Evolutionary conservation across 2,113 vertebrate species (phyloP), one percentile per base, ranked within the genome.

Genomic region (Poecile atricapillus): DNA sequence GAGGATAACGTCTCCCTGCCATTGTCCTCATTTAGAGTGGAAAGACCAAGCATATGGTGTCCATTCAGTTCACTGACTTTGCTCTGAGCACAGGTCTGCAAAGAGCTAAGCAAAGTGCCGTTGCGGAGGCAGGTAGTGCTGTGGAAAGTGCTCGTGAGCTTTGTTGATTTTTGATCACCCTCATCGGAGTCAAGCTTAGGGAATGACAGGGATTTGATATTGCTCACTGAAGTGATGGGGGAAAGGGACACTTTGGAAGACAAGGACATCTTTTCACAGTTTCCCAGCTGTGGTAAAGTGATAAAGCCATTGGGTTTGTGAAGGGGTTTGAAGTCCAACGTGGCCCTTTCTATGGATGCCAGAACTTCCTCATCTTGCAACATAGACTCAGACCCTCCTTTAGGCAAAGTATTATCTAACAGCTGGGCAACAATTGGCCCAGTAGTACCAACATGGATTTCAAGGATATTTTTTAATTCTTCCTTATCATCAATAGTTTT

Each of bases 401-500:
- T 96, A 60, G 97, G 95, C 79, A 97, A 95, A 95, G 97, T 96
- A 94, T 88, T 94, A 96, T 98, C 98, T 79, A 98, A 83, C 16
- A 98, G 95, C 71, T 98, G 98, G 92, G 98, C 97, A 89, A 98
- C 92, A 47, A 97, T 81, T 12, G 97, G 97, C 52, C 97, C 96
- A 53, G 97, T 97, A 87, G 97, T 97, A 87, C 98, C 97, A 62
- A 97, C 97, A 1, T 99, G 99, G 89, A 98, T 97, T 95, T 99
- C 98, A 55, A 99, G 98, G 90, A 99, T 99, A 95, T 95, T 99
- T 88, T 98, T 98, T 78, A 99, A 98, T 94, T 99, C 99, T 56
- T 99, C 99, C 89, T 98, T 99, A 93, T 99, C 99, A n/a, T 99
- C 96, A 0, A 99, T 98, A 33, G 99, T 99, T 98, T 99, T 99